These are phyloP conservation scores for Ephestia elutella DNA, from an alignment of 1,140 invertebrate species.

Conservation along the genomic window DNA sequence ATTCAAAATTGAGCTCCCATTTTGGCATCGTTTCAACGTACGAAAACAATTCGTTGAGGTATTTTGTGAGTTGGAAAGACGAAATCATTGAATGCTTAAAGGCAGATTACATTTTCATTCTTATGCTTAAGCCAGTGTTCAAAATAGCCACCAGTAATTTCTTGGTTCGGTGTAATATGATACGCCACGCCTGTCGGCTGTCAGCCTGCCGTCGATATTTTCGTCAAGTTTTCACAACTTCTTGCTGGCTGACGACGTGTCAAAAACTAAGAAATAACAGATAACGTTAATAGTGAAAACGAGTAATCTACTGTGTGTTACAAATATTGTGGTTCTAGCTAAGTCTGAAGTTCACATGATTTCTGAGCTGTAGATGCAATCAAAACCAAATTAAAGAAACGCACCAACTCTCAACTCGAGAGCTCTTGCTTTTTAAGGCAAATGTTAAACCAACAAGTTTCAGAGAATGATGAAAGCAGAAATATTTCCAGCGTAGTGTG, in stretches of 20 bases:
- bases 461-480: conserved; percentile 33
- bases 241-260: conserved; percentile 29
- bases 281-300: too few relatives aligned
- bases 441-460: conserved; percentile 51
- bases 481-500: conserved; percentile 7
- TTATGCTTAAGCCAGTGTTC: conserved; percentile 23
- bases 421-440: conserved; percentile 38
- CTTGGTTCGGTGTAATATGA: conserved; percentile 43
- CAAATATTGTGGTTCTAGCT: too few relatives aligned
- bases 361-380: too few relatives aligned
- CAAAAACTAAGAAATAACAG: conserved; percentile 27
- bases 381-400: conserved; percentile 38
- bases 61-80: not conserved
- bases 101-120: conserved; percentile 9
- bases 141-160: conserved; percentile 37
- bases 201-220: conserved; percentile 55
- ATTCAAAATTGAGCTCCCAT: not conserved
- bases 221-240: conserved; percentile 38
- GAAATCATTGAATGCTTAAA: not conserved
- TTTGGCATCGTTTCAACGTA: conserved; percentile 7
- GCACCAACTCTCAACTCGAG: conserved; percentile 22
- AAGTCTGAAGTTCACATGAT: too few relatives aligned
- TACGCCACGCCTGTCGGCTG: conserved; percentile 43
- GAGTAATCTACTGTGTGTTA: too few relatives aligned
- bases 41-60: not conserved